Percentiles rank a stretch among this genome's conserved stretches.
These are phyloP conservation scores for Elgaria multicarinata DNA, from an alignment of 2,113 vertebrate species.

Conservation along the genomic window DNA sequence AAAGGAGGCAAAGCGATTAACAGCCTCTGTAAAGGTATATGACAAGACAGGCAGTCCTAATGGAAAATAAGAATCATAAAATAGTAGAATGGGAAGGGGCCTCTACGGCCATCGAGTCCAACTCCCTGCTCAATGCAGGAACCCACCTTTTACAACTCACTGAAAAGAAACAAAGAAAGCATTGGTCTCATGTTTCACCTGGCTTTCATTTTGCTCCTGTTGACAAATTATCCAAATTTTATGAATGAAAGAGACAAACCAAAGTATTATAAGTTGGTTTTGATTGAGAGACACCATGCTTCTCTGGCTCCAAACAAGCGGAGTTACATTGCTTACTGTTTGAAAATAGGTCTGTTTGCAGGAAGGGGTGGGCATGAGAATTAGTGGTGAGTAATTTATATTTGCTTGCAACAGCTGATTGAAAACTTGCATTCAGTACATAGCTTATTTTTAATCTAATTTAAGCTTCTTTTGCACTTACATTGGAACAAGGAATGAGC, in stretches of 20 bases:
- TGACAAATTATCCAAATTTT: background rate
- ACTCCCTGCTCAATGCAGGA: no score
- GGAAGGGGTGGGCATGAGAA: background rate
- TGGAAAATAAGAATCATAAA: no score
- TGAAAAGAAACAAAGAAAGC: background rate
- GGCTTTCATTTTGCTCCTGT: background rate
- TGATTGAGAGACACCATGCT: background rate
- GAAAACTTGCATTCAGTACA: conserved; percentile 12
- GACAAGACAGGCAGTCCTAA: background rate
- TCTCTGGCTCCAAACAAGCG: background rate
- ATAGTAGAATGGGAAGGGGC: no score
- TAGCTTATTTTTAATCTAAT: conserved; percentile 25
- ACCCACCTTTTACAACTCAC: background rate
- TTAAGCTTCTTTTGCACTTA: conserved; percentile 17
- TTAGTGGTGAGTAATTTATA: background rate
- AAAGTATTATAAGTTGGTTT: background rate
- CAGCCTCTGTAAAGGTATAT: background rate
- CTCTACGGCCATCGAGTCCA: no score
- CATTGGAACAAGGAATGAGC: background rate
- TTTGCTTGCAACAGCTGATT: background rate
- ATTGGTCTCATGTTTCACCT: background rate
- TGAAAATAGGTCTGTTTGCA: background rate
- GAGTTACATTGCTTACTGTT: background rate
- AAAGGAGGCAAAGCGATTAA: no score
- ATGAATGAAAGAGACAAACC: background rate